Evolutionary conservation across 2,797 vertebrate species (phyloP), one percentile per base, ranked within the genome.

Genomic region (Tinamus major): DNA sequence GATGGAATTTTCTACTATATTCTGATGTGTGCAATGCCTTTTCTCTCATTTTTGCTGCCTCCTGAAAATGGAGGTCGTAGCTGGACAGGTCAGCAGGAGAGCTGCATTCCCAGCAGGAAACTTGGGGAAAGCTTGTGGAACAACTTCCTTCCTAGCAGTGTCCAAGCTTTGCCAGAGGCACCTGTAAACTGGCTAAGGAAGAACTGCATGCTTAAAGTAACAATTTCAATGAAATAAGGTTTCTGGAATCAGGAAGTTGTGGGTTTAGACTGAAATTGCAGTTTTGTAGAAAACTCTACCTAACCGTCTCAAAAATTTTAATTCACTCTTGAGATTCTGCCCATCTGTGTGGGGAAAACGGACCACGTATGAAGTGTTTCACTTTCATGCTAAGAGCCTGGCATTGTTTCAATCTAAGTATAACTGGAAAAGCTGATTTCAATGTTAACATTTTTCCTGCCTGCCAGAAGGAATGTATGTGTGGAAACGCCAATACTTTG

Each of bases 191-290:
- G 70, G 24, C 24, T 48, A 58, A 44, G 44, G 14, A 79, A 63
- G 61, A 19, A 64, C 18, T 37, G n/a, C 31, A n/a, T 9, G 41
- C 58, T 53, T 72, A 76, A 24, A 46, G 67, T 10, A 48, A 26
- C 19, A 21, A 39, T 35, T 59, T 75, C 24, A 67, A 71, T 39
- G 55, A 77, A 68, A 27, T 24, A 35, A 85, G 62, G 55, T 61
- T 78, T 80, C 69, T 63, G 75, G 55, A 72, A 74, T 65, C 46
- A 89, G 53, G 41, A 65, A 69, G 23, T 7, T 61, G 49, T 69
- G 44, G 64, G 69, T 63, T 87, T 53, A 72, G 39, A 35, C n/a
- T 44, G 55, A 78, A 21, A 17, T 61, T 33, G 24, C 10, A 17
- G 21, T 70, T 71, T 37, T 64, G 33, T 67, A 69, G 41, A 69